Evolutionary conservation across 2,113 vertebrate species (phyloP), one percentile per base, ranked within the genome.

Genomic region (Eulacestoma nigropectus): DNA sequence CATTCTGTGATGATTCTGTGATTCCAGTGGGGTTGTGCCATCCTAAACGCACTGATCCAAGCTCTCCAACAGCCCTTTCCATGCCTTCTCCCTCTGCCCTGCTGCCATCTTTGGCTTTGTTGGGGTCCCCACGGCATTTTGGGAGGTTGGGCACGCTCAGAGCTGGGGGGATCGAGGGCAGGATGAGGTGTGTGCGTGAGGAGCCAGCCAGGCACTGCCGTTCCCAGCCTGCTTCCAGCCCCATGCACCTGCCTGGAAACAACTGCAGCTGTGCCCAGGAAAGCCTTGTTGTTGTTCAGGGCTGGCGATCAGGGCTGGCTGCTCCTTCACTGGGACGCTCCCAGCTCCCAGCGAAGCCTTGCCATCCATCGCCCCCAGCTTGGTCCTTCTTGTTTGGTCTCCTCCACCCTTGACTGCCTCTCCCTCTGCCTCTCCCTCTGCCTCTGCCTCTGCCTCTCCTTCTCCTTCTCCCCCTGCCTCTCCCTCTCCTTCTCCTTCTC

Each of bases 291-390:
- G 92, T 65, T 81, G 2, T 73, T 75, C 69, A 75, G 60, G 18
- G 41, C 18, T 11, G 1, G 65, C 7, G 6, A 23, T 62, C 70
- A 68, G 75, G 37, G 2, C 75, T 53, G 52, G 21, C 75, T 65
- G 81, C 67, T 87, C 44, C 79, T 89, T 39, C 11, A 20, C 90
- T 83, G 60, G 94, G 62, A 8, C 7, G 46, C 41, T 39, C 82
- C 64, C 3, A 10, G 64, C 90, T 84, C 84, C 79, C 64, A 69
- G 1, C 2, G 35, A 81, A 80, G 44, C 55, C 27, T 77, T 9
- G 3, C 13, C 1, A 1, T 62, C 29, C 89, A 52, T 62, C 1
- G 0, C 72, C 50, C 50, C 84, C 1, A 0, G 8, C 75, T 49
- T 73, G 57, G 41, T 30, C 56, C 27, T 42, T 75, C 84, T 87